Percentiles rank a stretch among this genome's conserved stretches.
Evolutionary conservation across 2,797 vertebrate species (phyloP).

Genomic region (Cryptoblepharus egeriae): DNA sequence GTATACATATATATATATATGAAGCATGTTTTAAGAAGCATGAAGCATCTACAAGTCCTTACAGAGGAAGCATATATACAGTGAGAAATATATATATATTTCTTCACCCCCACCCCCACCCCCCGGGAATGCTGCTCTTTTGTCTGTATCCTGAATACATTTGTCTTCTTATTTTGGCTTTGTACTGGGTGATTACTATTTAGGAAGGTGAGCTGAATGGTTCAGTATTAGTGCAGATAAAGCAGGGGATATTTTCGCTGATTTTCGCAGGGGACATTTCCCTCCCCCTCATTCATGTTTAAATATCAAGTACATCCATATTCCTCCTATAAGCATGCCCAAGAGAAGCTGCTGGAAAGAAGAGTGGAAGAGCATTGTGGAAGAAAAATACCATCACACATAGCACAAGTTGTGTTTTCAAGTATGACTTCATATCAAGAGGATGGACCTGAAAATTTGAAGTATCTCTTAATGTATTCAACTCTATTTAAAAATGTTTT

Average conservation of each 20-base stretch:
- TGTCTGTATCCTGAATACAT: too few relatives aligned
- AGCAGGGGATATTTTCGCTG: not conserved
- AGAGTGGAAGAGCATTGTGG: not conserved
- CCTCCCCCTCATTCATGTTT: not conserved
- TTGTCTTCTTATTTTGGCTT: too few relatives aligned
- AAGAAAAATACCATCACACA: slow-evolving; percentile 34
- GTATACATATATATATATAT: not conserved
- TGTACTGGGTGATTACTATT: too few relatives aligned
- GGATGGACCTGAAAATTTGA: not conserved
- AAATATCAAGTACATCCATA: not conserved
- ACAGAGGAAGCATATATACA: too few relatives aligned
- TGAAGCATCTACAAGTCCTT: too few relatives aligned
- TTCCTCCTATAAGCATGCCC: too few relatives aligned
- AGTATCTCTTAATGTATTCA: not conserved
- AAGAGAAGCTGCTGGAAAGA: too few relatives aligned
- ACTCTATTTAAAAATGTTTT: not conserved
- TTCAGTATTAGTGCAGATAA: not conserved
- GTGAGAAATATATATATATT: too few relatives aligned
- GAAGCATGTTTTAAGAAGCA: too few relatives aligned
- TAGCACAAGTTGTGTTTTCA: slow-evolving; percentile 43
- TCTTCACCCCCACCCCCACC: too few relatives aligned
- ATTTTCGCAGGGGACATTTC: not conserved
- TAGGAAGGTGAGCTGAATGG: too few relatives aligned
- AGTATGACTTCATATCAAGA: not conserved
- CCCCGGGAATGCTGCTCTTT: too few relatives aligned